Evolutionary conservation across 2,888 invertebrate genomes (phyloP), one percentile per base, ranked within the genome.

Genomic region (Theretra japonica): DNA sequence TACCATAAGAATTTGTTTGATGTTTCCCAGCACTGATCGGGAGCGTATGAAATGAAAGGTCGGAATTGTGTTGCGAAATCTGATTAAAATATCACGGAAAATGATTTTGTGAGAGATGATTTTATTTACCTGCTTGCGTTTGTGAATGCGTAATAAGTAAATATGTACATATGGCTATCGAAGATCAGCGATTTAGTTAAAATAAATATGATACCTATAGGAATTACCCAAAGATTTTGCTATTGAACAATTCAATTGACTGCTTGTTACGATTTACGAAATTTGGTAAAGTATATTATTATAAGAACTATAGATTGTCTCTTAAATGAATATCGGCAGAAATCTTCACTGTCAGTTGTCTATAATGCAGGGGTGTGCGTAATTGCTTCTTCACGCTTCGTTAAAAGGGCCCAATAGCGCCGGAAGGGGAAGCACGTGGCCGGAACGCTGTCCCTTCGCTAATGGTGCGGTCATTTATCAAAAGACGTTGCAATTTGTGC

Each of bases 1-100:
- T 77, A 76, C 78, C 74, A 73, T 69, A 62, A 75, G 69, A 70
- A 76, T 76, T 76, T 21, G 48, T 59, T 58, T 41, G 41, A 48
- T 41, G 41, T 50, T 59, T 41, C 30, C n/a, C 21, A n/a, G 15
- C 48, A 48, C 23, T 65, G 33, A 33, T 33, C 11, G 21, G 21
- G 33, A 21, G 7, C 23, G 30, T 59, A 53, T 59, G 59, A 17
- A 59, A 59, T 59, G 17, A 59, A 59, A 59, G 41, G 0, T 8
- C n/a, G 53, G 53, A 5, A 53, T 53, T n/a, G 53, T 53, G 7
- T 53, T n/a, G 53, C 53, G 53, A n/a, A 53, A 53, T 53, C 53
- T 58, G 15, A 58, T 58, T 58, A 25, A 58, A 25, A 17, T 53
- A 53, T n/a, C 53, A 53, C 53, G n/a, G 53, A 19, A 53, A 19